Evolutionary conservation across 2,797 vertebrate genomes (phyloP).

Genomic region (Anguilla megastoma): DNA sequence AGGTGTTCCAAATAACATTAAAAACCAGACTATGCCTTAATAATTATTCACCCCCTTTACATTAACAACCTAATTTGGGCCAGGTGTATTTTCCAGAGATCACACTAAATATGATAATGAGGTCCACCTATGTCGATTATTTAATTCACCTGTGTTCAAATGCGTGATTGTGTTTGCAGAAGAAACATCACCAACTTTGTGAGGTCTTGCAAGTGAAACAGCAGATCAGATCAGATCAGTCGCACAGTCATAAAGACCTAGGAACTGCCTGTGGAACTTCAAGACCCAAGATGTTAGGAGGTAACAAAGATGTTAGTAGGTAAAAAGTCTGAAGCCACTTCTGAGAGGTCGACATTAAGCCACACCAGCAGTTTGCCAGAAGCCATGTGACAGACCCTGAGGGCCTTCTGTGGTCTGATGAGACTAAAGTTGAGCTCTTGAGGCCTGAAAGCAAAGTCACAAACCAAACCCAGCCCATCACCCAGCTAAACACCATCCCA

Average conservation of each 20-base stretch:
- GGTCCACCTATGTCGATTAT: not conserved
- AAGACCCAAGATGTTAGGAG: not conserved
- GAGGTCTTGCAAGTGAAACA: not conserved
- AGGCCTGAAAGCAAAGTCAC: not conserved
- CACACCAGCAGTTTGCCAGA: not conserved
- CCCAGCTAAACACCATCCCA: not conserved
- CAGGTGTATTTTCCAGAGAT: not conserved
- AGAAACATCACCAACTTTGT: not conserved
- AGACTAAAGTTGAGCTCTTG: not conserved
- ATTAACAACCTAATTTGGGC: not conserved
- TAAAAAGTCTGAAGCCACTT: not conserved
- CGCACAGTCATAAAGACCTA: not conserved
- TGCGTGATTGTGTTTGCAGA: not conserved
- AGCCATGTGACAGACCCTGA: not conserved
- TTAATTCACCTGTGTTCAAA: not conserved
- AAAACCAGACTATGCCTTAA: not conserved
- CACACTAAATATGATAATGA: not conserved
- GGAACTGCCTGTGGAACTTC: not conserved
- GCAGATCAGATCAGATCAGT: not conserved
- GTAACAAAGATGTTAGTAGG: not conserved
- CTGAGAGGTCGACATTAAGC: not conserved
- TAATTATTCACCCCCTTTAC: not conserved
- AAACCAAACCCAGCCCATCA: not conserved
- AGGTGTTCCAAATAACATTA: not conserved
- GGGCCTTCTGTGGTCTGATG: not conserved